phyloP scores from a whole-genome alignment of 2,888 invertebrate species.

The Leptogaster cylindrica region DNA sequence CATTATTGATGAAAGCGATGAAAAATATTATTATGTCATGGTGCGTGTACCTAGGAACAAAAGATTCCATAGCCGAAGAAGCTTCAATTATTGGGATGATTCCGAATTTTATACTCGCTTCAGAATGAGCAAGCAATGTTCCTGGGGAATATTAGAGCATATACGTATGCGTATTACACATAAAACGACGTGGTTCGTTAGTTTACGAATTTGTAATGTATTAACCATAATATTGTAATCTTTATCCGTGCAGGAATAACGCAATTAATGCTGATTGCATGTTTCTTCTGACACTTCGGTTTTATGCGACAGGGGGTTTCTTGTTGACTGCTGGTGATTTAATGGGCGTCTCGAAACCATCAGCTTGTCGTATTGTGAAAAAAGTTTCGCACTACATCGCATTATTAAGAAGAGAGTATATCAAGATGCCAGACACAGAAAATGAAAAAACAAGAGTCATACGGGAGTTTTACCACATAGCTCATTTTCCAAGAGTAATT shows the following conservation, averaged over 20 bases:
- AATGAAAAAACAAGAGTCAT: not conserved
- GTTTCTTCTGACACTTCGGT: not conserved
- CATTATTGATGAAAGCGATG: not conserved
- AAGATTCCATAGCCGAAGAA: not conserved
- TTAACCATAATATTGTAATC: conserved; percentile 7
- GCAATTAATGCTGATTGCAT: conserved; percentile 16
- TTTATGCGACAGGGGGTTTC: not conserved
- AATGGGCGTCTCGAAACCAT: conserved; percentile 5
- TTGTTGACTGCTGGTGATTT: conserved; percentile 4
- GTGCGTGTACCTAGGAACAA: conserved; percentile 1
- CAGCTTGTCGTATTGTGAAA: conserved; percentile 4
- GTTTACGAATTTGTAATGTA: conserved; percentile 10
- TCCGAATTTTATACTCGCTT: conserved; percentile 4
- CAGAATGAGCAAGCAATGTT: not conserved
- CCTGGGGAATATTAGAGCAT: not conserved
- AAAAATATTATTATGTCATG: not conserved
- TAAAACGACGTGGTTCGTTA: not conserved
- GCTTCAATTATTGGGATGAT: conserved; percentile 6
- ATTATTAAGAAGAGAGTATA: not conserved
- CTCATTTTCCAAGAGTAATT: not conserved
- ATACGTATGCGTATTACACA: conserved; percentile 8
- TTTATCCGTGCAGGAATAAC: conserved; percentile 16
- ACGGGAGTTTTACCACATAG: conserved; percentile 9
- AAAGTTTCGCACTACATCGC: conserved; percentile 14
- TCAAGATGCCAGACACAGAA: not conserved